A percentile compares a stretch with the other conserved stretches of the same genome.
Evolutionary conservation across 2,888 invertebrate species (phyloP).

Genomic region (Carcina quercana): DNA sequence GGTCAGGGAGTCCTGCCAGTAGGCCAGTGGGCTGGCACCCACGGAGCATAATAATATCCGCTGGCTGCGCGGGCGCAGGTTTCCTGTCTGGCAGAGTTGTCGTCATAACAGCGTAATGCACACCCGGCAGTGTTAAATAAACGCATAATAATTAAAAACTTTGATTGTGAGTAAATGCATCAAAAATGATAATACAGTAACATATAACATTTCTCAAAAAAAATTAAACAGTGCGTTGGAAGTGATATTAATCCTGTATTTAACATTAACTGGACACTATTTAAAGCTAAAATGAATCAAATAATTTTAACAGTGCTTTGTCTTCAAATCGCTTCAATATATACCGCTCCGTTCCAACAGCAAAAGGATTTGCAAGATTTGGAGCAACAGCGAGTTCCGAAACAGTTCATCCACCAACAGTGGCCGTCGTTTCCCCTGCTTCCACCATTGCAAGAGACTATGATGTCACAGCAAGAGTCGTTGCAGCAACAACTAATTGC

Average conservation of each 20-base stretch:
- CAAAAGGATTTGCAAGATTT: constrained; percentile 11
- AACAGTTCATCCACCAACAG: constrained; percentile 7
- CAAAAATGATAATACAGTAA: too few species aligned
- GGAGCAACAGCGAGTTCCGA: background rate
- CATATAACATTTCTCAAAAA: background rate
- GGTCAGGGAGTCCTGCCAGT: constrained; percentile 53
- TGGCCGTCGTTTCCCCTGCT: constrained; percentile 19
- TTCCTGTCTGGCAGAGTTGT: constrained; percentile 24
- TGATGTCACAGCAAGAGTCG: constrained; percentile 23
- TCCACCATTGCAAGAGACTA: constrained; percentile 20
- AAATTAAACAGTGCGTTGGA: background rate
- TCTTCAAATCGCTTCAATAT: constrained; percentile 22
- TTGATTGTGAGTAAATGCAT: too few species aligned
- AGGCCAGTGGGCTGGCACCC: constrained; percentile 35
- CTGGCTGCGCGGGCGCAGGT: constrained; percentile 18
- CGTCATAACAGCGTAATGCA: constrained; percentile 6
- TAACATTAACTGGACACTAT: too few species aligned
- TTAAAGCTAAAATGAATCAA: constrained; percentile 2
- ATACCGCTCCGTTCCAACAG: constrained; percentile 35
- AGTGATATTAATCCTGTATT: too few species aligned
- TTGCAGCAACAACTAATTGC: constrained; percentile 29
- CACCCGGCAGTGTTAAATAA: constrained; percentile 9
- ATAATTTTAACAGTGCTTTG: constrained; percentile 22
- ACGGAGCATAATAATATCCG: constrained; percentile 40
- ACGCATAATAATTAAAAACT: background rate